A percentile compares a stretch with the other conserved stretches of the same genome.
Evolutionary conservation across 2,113 vertebrate genomes (phyloP).

Genomic region (Lampris megalopsis): DNA sequence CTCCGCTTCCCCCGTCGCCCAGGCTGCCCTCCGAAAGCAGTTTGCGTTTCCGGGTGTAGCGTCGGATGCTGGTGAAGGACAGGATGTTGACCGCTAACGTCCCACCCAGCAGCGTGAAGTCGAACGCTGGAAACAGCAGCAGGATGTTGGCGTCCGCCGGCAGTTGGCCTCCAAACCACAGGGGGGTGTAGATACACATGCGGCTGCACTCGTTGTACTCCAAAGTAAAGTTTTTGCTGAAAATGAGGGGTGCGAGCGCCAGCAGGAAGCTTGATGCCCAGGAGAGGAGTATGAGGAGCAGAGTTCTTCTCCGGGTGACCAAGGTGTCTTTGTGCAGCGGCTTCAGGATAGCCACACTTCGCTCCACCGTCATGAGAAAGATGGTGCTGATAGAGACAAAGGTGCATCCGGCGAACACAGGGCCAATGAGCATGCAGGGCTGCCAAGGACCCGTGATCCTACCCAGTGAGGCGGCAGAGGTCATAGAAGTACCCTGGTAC

Average conservation of each 20-base stretch:
- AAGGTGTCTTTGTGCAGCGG: constrained; percentile 84
- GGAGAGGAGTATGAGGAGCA: constrained; percentile 81
- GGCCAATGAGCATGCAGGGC: constrained; percentile 86
- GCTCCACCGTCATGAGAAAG: constrained; percentile 86
- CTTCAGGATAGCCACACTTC: constrained; percentile 84
- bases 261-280: constrained; percentile 84
- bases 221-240: constrained; percentile 80
- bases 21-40: constrained; percentile 80
- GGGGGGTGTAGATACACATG: constrained; percentile 85
- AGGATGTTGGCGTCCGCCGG: constrained; percentile 78
- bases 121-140: constrained; percentile 85
- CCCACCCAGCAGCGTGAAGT: constrained; percentile 82
- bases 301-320: constrained; percentile 81
- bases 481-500: constrained; percentile 66
- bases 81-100: constrained; percentile 83
- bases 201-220: constrained; percentile 88
- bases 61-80: constrained; percentile 84
- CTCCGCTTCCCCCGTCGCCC: constrained; percentile 43
- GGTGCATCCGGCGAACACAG: constrained; percentile 86
- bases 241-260: constrained; percentile 80
- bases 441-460: constrained; percentile 63
- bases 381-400: constrained; percentile 90
- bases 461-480: constrained; percentile 14
- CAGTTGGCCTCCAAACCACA: constrained; percentile 49
- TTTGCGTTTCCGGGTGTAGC: constrained; percentile 81